A percentile compares a stretch with the other conserved stretches of the same genome.
phyloP scores from a whole-genome alignment of 2,113 vertebrate genomes.

The Pelvicachromis taeniatus region DNA sequence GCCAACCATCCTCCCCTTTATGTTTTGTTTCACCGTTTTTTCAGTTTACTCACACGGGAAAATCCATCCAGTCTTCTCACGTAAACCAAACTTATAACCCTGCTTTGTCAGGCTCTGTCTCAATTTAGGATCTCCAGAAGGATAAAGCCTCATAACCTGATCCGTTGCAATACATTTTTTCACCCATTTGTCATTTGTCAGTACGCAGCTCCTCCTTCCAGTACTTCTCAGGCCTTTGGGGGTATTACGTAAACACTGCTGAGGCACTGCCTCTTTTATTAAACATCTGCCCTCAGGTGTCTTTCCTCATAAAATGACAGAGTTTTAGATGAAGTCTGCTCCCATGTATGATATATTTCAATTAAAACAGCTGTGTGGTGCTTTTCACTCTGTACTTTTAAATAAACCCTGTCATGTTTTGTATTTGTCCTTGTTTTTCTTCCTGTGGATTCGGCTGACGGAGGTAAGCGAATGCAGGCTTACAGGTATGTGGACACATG shows the following conservation, averaged over 20 bases:
- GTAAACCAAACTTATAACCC: background rate
- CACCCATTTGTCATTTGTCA: background rate
- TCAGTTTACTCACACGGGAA: slow-evolving; percentile 30
- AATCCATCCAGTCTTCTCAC: slow-evolving; percentile 7
- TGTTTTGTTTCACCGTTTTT: background rate
- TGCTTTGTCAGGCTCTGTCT: background rate
- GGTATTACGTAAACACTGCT: background rate
- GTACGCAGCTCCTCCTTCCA: slow-evolving; percentile 4
- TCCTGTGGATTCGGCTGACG: background rate
- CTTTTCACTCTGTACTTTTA: background rate
- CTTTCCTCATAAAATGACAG: background rate
- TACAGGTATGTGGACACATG: background rate
- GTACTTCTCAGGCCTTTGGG: background rate
- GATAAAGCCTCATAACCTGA: background rate
- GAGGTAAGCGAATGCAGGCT: rapidly evolving
- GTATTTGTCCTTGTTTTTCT: background rate
- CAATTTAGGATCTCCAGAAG: background rate
- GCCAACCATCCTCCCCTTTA: background rate
- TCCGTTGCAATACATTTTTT: background rate
- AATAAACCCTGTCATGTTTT: background rate
- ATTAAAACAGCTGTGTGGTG: background rate
- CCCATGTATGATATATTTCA: background rate
- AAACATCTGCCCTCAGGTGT: background rate
- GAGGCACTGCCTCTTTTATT: background rate
- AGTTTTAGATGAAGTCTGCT: background rate